Evolutionary conservation across 2,797 vertebrate genomes (phyloP).

Genomic region (Florisuga fusca): DNA sequence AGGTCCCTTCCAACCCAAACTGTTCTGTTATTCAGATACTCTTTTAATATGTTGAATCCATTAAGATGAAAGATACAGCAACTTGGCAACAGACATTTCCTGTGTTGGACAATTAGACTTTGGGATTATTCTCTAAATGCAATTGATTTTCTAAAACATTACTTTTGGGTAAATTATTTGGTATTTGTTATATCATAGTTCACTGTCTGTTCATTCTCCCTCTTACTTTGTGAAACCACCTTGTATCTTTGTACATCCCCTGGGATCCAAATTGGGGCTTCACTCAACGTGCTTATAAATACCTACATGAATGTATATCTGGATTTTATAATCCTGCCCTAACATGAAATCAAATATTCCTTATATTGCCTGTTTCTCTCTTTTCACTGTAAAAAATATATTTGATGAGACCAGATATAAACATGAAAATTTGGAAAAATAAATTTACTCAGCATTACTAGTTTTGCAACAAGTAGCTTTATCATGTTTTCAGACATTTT

Average conservation of each 20-base stretch:
- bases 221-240: not conserved
- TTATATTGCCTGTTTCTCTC: not conserved
- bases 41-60: not conserved
- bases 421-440: not conserved
- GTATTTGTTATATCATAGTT: not conserved
- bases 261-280: not conserved
- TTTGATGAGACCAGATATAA: not conserved
- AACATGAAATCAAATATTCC: not conserved
- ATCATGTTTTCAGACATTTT: not conserved
- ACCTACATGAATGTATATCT: not conserved
- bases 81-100: not conserved
- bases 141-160: not conserved
- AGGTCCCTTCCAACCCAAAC: not conserved
- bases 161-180: not conserved
- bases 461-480: not conserved
- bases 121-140: not conserved
- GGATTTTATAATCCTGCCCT: not conserved
- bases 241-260: not conserved
- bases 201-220: not conserved
- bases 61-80: not conserved
- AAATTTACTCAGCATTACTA: not conserved
- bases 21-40: not conserved
- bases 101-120: not conserved
- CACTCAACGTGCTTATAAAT: not conserved
- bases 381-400: not conserved